Percentiles rank a stretch among this genome's conserved stretches.
Evolutionary conservation across 2,888 invertebrate genomes (phyloP).

Genomic region (Stenurella melanura): DNA sequence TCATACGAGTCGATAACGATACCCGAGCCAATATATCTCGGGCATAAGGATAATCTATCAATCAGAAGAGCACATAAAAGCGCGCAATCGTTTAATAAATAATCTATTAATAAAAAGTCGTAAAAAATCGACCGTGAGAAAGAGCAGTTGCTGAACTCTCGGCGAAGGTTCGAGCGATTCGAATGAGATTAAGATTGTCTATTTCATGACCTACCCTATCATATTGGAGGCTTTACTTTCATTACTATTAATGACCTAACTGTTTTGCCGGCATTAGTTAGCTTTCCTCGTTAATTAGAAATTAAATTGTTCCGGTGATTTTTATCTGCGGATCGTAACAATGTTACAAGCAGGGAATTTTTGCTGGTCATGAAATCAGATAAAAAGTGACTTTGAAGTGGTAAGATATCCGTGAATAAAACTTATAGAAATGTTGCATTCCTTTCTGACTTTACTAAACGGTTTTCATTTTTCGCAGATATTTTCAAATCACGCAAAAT

Average conservation of each 20-base stretch:
- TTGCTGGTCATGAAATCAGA: conserved; percentile 5
- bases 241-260: conserved; percentile 32
- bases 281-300: conserved; percentile 27
- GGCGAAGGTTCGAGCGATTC: conserved; percentile 29
- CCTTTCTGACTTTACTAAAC: background rate
- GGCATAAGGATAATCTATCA: conserved; percentile 44
- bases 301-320: conserved; percentile 15
- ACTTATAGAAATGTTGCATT: background rate
- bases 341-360: background rate
- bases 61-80: conserved; percentile 45
- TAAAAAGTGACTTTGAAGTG: background rate
- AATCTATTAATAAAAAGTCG: conserved; percentile 46
- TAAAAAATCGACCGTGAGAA: conserved; percentile 46
- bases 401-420: background rate
- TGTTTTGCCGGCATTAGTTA: conserved; percentile 25
- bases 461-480: background rate
- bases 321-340: background rate
- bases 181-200: conserved; percentile 34
- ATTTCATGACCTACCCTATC: conserved; percentile 35
- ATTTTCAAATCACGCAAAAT: too few relatives aligned
- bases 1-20: conserved; percentile 35
- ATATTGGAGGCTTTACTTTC: conserved; percentile 33
- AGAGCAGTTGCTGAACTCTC: conserved; percentile 35
- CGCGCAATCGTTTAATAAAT: conserved; percentile 46
- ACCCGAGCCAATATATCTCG: conserved; percentile 33